Base-by-base conservation (phyloP, 1,140 invertebrate genomes). In the Heterodera carotae region DNA sequence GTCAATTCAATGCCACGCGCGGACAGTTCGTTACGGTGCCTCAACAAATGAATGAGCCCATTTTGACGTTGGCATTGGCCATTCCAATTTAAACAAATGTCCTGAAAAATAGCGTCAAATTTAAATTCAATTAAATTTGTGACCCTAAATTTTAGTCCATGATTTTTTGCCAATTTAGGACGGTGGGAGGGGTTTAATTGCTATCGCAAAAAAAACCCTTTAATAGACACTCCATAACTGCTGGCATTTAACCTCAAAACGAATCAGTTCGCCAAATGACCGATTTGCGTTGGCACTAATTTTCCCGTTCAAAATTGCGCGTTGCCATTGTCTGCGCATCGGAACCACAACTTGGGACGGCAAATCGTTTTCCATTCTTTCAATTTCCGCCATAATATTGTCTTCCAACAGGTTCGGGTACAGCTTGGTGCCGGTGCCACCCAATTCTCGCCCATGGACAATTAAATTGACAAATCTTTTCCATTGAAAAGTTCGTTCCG, bases 51-150 rank as follows among this genome's bases (percentile, higher is more conserved):
- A 29, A 86, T 87, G 22, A 86, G 80, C 27, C 81, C 78, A 29
- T 78, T 87, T 71, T 86, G 83, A 6, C 85, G 70, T 43, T 87
- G 85, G 73, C 85, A 86, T 39, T 87, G 82, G 5, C 85, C 86
- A 70, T 86, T 78, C 85, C 85, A 86, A 66, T 86, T 86, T 60
- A 87, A 71, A 73, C 85, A 86, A 53, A 86, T 81, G 73, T 86
- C 82, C 85, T 86, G 36, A 33, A 87, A 80, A 72, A 70, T 34
- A 31, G 18, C 0, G 3, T 60, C 3, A 70, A 70, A 34, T 70
- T 70, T 29, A 2, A 70, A 66, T 43, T 43, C 39, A 43, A 43
- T 43, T 43, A 25, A 48, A 72, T 18, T 7, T 60, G 8, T 72
- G n/a, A 4, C 10, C 27, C 25, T 59, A n/a, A 80, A 76, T 33